Conservation (phyloP, 2,113 vertebrate genomes). For the Pituophis catenifer region DNA sequence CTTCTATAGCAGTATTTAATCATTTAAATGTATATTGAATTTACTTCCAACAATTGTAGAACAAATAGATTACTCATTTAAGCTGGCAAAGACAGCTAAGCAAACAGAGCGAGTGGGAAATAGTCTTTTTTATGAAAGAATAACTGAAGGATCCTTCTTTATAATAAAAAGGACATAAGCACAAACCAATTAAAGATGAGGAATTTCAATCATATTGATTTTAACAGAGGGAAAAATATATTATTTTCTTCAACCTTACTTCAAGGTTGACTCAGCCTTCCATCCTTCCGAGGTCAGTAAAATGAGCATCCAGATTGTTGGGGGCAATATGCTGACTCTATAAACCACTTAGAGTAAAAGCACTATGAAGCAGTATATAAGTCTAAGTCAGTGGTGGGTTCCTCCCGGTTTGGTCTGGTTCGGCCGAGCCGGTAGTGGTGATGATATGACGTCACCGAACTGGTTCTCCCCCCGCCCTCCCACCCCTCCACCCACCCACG, state of each 20-base stretch:
- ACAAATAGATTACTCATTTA: not conserved
- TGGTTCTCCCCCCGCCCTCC: too few species aligned
- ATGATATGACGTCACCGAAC: too few species aligned
- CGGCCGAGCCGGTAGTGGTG: too few species aligned
- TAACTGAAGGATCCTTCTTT: not conserved
- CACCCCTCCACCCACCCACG: too few species aligned
- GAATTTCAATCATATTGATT: not conserved
- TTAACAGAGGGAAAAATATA: not conserved
- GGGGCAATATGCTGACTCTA: too few species aligned
- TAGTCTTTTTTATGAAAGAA: not conserved
- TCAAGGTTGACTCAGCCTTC: too few species aligned
- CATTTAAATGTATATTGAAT: not conserved
- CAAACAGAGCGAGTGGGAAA: not conserved
- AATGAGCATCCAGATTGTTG: too few species aligned
- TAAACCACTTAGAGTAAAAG: too few species aligned
- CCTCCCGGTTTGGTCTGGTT: too few species aligned
- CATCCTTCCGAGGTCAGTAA: too few species aligned
- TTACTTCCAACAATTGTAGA: conserved; percentile 16
- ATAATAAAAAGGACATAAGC: not conserved
- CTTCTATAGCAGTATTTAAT: not conserved
- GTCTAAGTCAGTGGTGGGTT: too few species aligned
- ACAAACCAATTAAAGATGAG: not conserved
- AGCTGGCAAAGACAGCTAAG: not conserved
- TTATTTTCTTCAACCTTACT: not conserved
- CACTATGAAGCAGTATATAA: too few species aligned